Conservation (phyloP, 2,797 vertebrate genomes). For the Nyctibius grandis region DNA sequence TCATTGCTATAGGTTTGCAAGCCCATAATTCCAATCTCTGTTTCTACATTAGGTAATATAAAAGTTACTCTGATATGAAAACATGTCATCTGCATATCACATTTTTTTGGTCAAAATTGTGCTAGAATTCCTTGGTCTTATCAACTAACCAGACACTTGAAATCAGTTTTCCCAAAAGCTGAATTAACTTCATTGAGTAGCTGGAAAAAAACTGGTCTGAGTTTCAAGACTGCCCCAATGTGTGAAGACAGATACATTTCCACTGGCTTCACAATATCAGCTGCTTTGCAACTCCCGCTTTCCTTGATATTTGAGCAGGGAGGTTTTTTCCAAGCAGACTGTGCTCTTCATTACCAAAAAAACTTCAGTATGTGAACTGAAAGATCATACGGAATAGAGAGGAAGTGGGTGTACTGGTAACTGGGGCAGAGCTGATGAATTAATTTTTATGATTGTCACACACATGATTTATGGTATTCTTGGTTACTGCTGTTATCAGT, state of each 20-base stretch:
- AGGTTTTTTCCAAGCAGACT: neutral
- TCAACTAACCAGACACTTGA: neutral
- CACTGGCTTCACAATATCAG: neutral
- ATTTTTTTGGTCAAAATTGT: neutral
- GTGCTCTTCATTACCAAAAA: neutral
- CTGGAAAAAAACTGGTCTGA: neutral
- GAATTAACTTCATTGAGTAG: neutral
- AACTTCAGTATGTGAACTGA: neutral
- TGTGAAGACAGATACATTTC: neutral
- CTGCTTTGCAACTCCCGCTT: neutral
- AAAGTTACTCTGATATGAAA: neutral
- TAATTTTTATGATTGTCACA: neutral
- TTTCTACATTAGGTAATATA: neutral
- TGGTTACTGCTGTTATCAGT: neutral
- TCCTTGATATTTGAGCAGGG: neutral
- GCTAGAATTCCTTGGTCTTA: neutral
- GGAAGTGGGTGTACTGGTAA: neutral
- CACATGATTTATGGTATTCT: neutral
- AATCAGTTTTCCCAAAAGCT: neutral
- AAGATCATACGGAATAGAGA: neutral
- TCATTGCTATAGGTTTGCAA: neutral
- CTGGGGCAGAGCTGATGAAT: neutral
- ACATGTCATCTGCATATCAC: neutral
- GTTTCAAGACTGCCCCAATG: neutral
- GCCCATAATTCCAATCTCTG: neutral